phyloP scores from a whole-genome alignment of 2,113 vertebrate species.

The Falcunculus frontatus region DNA sequence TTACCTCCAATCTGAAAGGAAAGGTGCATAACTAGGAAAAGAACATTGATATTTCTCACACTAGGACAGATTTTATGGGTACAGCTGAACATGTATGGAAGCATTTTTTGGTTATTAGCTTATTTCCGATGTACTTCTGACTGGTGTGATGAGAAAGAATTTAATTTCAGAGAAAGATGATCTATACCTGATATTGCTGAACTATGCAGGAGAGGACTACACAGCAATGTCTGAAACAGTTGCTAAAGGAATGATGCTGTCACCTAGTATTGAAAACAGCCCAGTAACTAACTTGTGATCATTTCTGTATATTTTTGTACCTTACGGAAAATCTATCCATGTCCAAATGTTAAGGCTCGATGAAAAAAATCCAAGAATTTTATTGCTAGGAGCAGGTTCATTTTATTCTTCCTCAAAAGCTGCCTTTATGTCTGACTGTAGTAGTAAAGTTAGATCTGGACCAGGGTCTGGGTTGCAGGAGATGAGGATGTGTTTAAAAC shows the following conservation, averaged over 20 bases:
- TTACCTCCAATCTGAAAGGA: not conserved
- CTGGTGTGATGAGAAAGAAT: not conserved
- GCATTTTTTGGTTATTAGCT: not conserved
- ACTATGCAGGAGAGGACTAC: not conserved
- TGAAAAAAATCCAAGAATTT: not conserved
- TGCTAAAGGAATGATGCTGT: not conserved
- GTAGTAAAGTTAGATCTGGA: not conserved
- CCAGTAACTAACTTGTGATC: not conserved
- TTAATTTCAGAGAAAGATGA: not conserved
- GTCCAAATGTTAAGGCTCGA: not conserved
- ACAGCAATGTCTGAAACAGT: not conserved
- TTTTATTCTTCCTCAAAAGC: not conserved
- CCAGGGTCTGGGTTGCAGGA: not conserved
- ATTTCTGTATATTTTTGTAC: not conserved
- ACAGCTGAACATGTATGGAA: not conserved
- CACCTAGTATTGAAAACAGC: not conserved
- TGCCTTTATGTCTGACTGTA: not conserved
- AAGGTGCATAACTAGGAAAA: not conserved
- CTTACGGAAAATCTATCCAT: not conserved
- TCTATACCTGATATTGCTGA: not conserved
- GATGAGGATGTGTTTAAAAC: not conserved
- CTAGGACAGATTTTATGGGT: not conserved
- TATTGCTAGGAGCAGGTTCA: not conserved
- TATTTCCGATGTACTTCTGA: not conserved
- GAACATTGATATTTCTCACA: not conserved